A percentile compares a stretch with the other conserved stretches of the same genome.
phyloP scores from a whole-genome alignment of 1,140 invertebrate species.

The Xylocopa sonorina region DNA sequence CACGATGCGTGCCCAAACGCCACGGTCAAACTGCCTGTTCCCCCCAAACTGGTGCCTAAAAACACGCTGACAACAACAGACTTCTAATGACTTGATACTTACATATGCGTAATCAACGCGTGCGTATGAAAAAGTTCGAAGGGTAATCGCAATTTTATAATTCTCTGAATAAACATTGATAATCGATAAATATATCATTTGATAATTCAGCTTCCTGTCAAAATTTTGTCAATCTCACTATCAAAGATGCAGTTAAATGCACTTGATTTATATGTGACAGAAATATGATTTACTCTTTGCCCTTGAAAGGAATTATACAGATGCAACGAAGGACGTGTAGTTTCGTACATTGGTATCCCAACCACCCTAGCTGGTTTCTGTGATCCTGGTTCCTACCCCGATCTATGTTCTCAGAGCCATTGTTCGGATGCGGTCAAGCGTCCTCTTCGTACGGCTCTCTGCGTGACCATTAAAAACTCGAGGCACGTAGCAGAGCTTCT shows the following conservation, averaged over 20 bases:
- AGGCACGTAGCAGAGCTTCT: neutral
- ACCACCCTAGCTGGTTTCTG: slow-evolving; percentile 56
- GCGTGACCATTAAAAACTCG: neutral
- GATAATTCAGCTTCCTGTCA: neutral
- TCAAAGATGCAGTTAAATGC: no score
- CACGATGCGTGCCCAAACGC: neutral
- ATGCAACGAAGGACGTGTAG: neutral
- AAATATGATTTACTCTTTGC: neutral
- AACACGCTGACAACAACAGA: neutral
- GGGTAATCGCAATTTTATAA: neutral
- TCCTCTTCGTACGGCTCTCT: slow-evolving; percentile 27
- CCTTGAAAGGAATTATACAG: neutral
- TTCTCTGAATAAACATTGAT: neutral
- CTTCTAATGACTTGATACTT: neutral
- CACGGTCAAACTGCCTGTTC: no score
- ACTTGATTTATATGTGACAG: neutral
- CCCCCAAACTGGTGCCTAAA: no score
- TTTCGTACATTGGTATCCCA: neutral
- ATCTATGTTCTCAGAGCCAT: slow-evolving; percentile 73
- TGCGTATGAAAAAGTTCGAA: no score
- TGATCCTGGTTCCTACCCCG: slow-evolving; percentile 69
- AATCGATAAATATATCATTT: neutral
- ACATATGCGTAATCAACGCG: no score
- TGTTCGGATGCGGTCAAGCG: slow-evolving; percentile 73
- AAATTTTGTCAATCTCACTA: no score